Base-by-base conservation (phyloP, 2,888 invertebrate species). In the Drosophila atroscutellata region DNA sequence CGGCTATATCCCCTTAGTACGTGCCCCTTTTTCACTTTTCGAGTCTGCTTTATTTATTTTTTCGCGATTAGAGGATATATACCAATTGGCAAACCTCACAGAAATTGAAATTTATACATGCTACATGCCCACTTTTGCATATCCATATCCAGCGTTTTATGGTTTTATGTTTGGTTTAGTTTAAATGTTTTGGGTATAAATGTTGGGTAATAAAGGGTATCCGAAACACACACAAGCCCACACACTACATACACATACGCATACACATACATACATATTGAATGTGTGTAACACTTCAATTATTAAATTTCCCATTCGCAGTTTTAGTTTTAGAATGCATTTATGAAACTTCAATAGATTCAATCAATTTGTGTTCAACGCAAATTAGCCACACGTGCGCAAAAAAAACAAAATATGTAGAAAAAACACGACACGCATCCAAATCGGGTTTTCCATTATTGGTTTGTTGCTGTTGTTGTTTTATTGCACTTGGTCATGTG, bases 401-500 rank as follows among this genome's bases (percentile, higher is more conserved):
- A 47, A 24, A n/a, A 3, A 32, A 34, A 20, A 24, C 6, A 28
- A 6, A 13, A 18, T 18, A 3, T 20, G 1, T 20, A 3, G 6
- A 36, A 54, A 54, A 55, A 50, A 20, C 20, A 47, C 47, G 45
- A 36, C 62, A 56, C 54, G n/a, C 45, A 11, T 62, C 18, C 24
- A 36, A 32, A 15, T 54, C 34, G 20, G 47, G 24, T 18, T 49
- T 49, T 49, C 26, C 24, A 49, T 26, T 52, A 15, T 20, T 32
- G 37, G 36, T 28, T 55, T 61, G 18, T 52, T 15, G 45, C 39
- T 30, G 8, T 11, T 36, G 30, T 58, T 70, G 45, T 37, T 68
- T 65, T 57, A 34, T 37, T 50, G 18, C 69, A 69, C 49, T 69
- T 54, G 26, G 45, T 52, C 52, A 52, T 65, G 34, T 63, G 47